Conservation (phyloP, 2,113 vertebrate species). For the Phoenicopterus ruber region DNA sequence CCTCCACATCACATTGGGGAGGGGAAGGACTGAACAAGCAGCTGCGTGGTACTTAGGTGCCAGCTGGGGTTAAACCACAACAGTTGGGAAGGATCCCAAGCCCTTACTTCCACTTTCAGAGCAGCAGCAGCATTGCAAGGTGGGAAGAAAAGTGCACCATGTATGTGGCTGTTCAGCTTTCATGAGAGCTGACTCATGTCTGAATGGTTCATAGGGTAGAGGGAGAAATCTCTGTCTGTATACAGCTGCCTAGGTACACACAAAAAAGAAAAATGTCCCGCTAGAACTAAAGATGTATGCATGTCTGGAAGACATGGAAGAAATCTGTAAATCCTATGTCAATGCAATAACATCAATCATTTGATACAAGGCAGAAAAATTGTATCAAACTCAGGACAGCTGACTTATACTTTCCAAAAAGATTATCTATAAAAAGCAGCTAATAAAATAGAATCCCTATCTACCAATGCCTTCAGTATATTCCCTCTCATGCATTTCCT, state of each 20-base stretch:
- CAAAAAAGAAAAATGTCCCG: background rate
- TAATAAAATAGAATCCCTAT: background rate
- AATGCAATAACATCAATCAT: background rate
- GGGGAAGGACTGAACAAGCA: too few relatives aligned
- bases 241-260: background rate
- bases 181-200: rapidly evolving
- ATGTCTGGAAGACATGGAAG: background rate
- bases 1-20: too few relatives aligned
- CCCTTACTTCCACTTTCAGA: background rate
- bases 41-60: too few relatives aligned
- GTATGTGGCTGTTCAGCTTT: background rate
- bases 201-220: background rate
- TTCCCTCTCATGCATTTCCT: background rate
- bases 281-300: background rate
- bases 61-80: too few relatives aligned
- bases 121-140: background rate
- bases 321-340: background rate
- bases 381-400: background rate
- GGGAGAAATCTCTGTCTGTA: background rate
- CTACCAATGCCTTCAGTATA: background rate
- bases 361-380: background rate
- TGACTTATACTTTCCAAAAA: background rate
- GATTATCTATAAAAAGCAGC: background rate
- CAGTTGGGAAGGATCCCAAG: background rate
- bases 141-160: background rate